Conservation (phyloP, 1,140 invertebrate genomes). For the Cheumatopsyche charites region DNA sequence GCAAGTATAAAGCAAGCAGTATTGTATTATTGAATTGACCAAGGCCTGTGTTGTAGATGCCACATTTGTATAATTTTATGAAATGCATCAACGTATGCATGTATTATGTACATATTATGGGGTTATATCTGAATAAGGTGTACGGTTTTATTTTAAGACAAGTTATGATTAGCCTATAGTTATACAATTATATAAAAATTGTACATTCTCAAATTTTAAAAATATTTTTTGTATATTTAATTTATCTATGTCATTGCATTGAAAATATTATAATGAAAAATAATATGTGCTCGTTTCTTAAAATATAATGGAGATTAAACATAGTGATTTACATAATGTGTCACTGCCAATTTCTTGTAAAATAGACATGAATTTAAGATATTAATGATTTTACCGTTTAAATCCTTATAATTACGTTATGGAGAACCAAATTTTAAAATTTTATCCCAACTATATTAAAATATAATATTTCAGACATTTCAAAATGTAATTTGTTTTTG, state of each 20-base stretch:
- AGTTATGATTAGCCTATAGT: not conserved
- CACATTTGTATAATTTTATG: conserved; percentile 34
- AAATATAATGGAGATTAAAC: too few species aligned
- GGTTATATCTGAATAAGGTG: conserved; percentile 1
- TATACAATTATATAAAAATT: not conserved
- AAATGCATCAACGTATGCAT: conserved; percentile 17
- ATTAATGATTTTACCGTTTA: too few species aligned
- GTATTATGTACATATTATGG: conserved; percentile 20
- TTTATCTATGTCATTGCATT: not conserved
- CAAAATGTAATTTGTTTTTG: too few species aligned
- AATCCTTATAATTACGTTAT: too few species aligned
- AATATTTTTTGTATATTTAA: not conserved
- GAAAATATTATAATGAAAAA: not conserved
- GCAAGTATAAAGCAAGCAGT: conserved; percentile 44
- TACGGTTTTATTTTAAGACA: conserved; percentile 13
- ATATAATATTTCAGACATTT: too few species aligned
- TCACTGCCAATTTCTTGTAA: too few species aligned
- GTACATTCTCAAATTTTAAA: not conserved
- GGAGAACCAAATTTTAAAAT: too few species aligned
- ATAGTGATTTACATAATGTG: too few species aligned
- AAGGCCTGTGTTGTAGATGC: conserved; percentile 40
- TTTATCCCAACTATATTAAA: too few species aligned
- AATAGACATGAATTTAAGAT: too few species aligned
- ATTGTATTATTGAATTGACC: conserved; percentile 48
- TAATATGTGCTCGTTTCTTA: not conserved